A percentile compares a stretch with the other conserved stretches of the same genome.
Evolutionary conservation across 1,140 invertebrate genomes (phyloP).

Genomic region (Eupristina koningsbergeri): DNA sequence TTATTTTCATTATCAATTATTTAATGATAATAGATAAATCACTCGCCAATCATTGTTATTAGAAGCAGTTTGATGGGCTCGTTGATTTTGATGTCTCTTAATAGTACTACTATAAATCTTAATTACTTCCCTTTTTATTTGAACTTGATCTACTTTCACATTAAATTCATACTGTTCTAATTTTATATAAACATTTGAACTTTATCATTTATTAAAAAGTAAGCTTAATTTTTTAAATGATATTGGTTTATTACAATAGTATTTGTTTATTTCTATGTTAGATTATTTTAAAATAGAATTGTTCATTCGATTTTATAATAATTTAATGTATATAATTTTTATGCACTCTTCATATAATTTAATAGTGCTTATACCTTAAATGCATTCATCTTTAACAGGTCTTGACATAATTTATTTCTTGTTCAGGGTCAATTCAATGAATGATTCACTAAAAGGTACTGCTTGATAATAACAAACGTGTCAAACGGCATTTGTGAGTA

Average conservation of each 20-base stretch:
- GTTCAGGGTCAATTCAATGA: slow-evolving; percentile 51
- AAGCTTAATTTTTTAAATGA: too few species aligned
- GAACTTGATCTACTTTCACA: slow-evolving; percentile 30
- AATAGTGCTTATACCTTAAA: not conserved
- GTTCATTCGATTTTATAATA: not conserved
- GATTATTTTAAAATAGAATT: not conserved
- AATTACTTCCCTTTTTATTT: slow-evolving; percentile 31
- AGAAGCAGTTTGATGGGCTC: not conserved
- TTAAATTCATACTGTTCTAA: not conserved
- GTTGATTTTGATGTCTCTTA: slow-evolving; percentile 24
- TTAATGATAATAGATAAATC: slow-evolving; percentile 10
- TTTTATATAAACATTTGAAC: not conserved
- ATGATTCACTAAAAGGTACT: slow-evolving; percentile 30
- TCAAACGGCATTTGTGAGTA: slow-evolving; percentile 41
- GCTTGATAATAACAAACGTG: slow-evolving; percentile 24
- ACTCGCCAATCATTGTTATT: slow-evolving; percentile 8
- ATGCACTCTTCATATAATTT: not conserved
- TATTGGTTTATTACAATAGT: not conserved
- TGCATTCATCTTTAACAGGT: slow-evolving; percentile 33
- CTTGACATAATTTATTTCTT: slow-evolving; percentile 39
- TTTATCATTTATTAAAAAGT: too few species aligned
- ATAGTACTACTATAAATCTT: not conserved
- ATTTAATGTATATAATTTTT: not conserved
- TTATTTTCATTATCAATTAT: not conserved
- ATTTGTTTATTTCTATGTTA: not conserved